phyloP scores from a whole-genome alignment of 2,888 invertebrate species.

The Chloromyia formosa region DNA sequence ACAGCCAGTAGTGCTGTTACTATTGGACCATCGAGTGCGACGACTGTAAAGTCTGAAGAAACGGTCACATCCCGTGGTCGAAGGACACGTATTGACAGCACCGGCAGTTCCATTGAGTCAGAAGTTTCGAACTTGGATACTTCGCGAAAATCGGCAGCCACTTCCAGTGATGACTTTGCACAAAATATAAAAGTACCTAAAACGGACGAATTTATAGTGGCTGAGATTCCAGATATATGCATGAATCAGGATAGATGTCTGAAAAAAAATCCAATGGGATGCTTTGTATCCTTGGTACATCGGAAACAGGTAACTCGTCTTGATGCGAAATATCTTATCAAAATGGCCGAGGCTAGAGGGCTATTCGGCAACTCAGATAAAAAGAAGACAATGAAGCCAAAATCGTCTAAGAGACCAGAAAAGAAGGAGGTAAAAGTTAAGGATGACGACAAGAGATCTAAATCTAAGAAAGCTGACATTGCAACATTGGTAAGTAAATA shows the following conservation, averaged over 20 bases:
- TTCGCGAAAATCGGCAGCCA: slow-evolving; percentile 11
- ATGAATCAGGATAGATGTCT: slow-evolving; percentile 66
- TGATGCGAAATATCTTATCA: slow-evolving; percentile 84
- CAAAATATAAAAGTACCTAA: slow-evolving; percentile 49
- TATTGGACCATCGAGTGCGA: slow-evolving; percentile 40
- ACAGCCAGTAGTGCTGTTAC: slow-evolving; percentile 48
- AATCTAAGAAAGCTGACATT: slow-evolving; percentile 49
- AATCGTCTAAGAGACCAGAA: slow-evolving; percentile 59
- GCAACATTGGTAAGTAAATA: slow-evolving; percentile 48
- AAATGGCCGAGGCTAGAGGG: slow-evolving; percentile 82
- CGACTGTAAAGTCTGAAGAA: slow-evolving; percentile 24
- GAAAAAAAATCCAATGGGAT: slow-evolving; percentile 65
- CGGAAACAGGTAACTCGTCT: slow-evolving; percentile 75
- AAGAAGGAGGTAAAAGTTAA: slow-evolving; percentile 51
- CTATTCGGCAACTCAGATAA: slow-evolving; percentile 71
- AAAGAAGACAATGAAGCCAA: slow-evolving; percentile 61
- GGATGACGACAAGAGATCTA: slow-evolving; percentile 26
- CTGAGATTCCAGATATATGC: slow-evolving; percentile 70
- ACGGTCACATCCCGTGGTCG: slow-evolving; percentile 18
- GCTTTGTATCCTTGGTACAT: slow-evolving; percentile 70
- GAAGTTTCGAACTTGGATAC: slow-evolving; percentile 40
- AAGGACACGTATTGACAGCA: slow-evolving; percentile 14
- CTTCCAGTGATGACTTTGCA: slow-evolving; percentile 42
- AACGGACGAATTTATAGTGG: slow-evolving; percentile 70
- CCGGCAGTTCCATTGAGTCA: slow-evolving; percentile 38